Evolutionary conservation across 2,113 vertebrate genomes (phyloP).

Genomic region (Carassius auratus): DNA sequence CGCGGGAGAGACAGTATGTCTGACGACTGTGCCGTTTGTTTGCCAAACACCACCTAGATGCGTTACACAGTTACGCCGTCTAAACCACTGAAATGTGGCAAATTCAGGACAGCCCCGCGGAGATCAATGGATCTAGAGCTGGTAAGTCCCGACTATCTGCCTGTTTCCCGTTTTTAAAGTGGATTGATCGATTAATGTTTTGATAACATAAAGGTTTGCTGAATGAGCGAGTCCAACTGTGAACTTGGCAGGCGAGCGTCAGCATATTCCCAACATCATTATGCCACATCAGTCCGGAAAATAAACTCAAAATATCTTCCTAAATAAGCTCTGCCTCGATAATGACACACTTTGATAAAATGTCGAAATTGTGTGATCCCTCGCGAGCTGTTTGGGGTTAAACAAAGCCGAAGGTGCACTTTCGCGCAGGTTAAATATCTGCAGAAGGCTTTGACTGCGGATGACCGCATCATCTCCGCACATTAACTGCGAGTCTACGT

Average conservation of each 20-base stretch:
- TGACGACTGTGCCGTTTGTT: conserved; percentile 39
- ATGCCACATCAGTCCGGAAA: conserved; percentile 5
- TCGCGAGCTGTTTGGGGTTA: background rate
- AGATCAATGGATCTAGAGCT: background rate
- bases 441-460: conserved; percentile 33
- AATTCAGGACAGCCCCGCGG: background rate
- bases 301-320: background rate
- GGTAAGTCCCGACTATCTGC: conserved; percentile 6
- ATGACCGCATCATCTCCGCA: conserved; percentile 21
- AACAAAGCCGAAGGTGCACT: conserved; percentile 32
- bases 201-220: conserved; percentile 3
- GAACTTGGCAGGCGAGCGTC: conserved; percentile 36
- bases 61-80: conserved; percentile 28
- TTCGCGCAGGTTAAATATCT: conserved; percentile 41
- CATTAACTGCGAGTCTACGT: conserved; percentile 2
- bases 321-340: background rate
- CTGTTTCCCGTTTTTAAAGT: conserved; percentile 4
- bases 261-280: conserved; percentile 36
- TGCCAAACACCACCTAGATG: conserved; percentile 42
- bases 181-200: conserved; percentile 10
- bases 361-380: background rate
- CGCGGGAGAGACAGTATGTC: conserved; percentile 13
- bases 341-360: background rate
- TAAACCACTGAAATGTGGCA: conserved; percentile 4
- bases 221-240: conserved; percentile 30